Conservation (phyloP, 2,113 vertebrate genomes). For the Thunnus maccoyii region DNA sequence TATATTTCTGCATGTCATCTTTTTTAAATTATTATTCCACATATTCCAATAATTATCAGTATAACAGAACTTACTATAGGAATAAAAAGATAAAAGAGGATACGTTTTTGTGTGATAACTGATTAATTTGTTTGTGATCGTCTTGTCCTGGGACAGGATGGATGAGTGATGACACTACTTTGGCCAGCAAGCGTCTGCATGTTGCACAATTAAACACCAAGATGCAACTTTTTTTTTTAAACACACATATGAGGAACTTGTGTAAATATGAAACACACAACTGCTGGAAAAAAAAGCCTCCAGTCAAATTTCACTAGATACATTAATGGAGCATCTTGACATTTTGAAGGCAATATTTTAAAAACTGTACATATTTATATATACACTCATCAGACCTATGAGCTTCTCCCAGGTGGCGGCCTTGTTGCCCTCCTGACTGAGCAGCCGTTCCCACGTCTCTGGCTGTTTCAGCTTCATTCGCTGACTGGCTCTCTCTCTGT, state of each 20-base stretch:
- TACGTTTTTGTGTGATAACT: background rate
- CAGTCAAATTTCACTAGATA: no score
- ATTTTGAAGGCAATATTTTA: background rate
- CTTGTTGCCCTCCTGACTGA: conserved; percentile 88
- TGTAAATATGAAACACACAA: no score
- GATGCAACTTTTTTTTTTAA: background rate
- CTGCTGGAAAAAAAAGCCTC: no score
- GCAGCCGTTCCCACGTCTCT: conserved; percentile 88
- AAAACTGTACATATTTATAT: background rate
- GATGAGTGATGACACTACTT: background rate
- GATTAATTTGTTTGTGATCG: background rate
- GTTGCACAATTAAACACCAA: background rate
- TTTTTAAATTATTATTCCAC: no score
- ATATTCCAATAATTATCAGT: no score
- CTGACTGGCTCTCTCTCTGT: conserved; percentile 84
- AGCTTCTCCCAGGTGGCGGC: conserved; percentile 89
- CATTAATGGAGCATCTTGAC: no score
- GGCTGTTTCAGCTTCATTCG: conserved; percentile 88
- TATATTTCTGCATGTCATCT: no score
- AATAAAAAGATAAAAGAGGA: background rate
- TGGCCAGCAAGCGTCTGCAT: conserved; percentile 4
- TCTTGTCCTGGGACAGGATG: background rate
- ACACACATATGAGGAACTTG: no score
- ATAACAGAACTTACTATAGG: no score
- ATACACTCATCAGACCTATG: conserved; percentile 82